Conservation (phyloP, 2,113 vertebrate genomes). For the Myodes glareolus region DNA sequence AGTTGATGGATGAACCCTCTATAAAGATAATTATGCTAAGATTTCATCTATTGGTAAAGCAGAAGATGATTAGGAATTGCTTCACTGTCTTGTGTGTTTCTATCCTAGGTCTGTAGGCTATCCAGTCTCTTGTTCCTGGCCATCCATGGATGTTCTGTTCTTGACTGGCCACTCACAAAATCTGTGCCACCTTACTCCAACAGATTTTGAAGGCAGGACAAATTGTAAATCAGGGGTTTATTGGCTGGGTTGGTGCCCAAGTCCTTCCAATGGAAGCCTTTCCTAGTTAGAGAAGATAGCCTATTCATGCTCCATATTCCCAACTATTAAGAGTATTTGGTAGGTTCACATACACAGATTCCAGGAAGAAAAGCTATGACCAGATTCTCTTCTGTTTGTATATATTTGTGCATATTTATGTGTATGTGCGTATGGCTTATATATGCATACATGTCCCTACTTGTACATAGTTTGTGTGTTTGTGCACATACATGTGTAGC, state of each 20-base stretch:
- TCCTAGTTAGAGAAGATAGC: neutral
- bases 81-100: neutral
- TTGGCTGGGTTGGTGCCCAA: neutral
- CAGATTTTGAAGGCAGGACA: neutral
- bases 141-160: neutral
- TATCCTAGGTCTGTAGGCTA: neutral
- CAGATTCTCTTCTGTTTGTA: neutral
- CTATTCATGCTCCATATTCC: neutral
- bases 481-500: neutral
- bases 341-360: neutral
- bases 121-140: neutral
- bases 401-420: neutral
- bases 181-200: neutral
- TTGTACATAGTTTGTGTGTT: neutral
- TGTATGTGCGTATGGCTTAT: neutral
- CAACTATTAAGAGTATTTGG: neutral
- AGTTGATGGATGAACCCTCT: neutral
- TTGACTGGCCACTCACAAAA: neutral
- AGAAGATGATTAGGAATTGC: neutral
- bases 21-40: neutral
- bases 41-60: neutral
- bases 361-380: too few relatives aligned
- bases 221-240: neutral
- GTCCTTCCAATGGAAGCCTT: neutral
- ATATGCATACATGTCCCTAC: neutral